Evolutionary conservation across 92 coral and sea anemone genomes (phyloP).

Genomic region (Bergia puertoricense): DNA sequence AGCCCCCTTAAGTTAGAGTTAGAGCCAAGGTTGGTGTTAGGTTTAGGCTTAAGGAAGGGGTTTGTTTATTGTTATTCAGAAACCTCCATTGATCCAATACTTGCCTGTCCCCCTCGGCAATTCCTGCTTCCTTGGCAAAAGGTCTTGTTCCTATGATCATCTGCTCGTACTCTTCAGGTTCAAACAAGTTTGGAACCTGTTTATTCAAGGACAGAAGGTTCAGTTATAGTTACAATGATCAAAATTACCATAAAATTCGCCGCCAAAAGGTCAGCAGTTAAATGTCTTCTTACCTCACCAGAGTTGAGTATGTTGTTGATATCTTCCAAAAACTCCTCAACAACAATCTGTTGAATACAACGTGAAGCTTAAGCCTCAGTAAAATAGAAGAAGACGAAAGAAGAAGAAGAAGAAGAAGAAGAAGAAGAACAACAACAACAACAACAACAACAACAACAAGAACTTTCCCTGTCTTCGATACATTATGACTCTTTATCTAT

Average conservation of each 20-base stretch:
- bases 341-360: conserved; percentile 75
- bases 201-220: background rate
- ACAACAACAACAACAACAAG: background rate
- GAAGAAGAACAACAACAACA: no score
- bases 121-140: conserved; percentile 94
- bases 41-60: no score
- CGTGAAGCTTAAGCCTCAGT: background rate
- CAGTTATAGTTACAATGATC: no score
- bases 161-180: conserved; percentile 95
- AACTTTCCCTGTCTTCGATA: no score
- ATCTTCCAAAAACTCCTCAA: conserved; percentile 96
- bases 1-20: no score
- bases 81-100: background rate
- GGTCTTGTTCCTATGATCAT: conserved; percentile 95
- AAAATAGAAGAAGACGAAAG: background rate
- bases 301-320: conserved; percentile 96
- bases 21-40: no score
- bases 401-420: no score
- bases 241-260: background rate
- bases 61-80: no score
- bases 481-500: no score
- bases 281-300: conserved; percentile 77
- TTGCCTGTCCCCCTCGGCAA: conserved; percentile 96
- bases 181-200: conserved; percentile 97
- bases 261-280: background rate